phyloP scores from a whole-genome alignment of 2,797 vertebrate genomes.

The Zonotrichia albicollis region DNA sequence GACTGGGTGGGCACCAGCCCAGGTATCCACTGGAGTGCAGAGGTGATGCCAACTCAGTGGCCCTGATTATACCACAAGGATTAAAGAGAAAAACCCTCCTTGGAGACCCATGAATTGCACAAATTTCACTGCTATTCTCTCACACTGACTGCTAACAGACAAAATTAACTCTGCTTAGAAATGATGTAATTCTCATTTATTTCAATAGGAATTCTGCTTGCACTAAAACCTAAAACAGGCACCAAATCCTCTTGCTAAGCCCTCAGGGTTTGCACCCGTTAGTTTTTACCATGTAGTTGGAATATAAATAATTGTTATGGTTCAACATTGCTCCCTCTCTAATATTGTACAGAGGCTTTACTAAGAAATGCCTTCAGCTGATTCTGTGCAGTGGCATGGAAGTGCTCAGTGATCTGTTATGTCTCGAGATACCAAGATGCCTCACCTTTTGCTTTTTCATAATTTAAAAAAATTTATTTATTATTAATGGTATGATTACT shows the following conservation, averaged over 20 bases:
- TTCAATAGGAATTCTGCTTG: not conserved
- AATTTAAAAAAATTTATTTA: not conserved
- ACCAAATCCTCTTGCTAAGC: not conserved
- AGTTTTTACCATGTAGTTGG: not conserved
- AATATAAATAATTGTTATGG: not conserved
- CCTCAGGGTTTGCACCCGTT: not conserved
- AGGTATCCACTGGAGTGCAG: not conserved
- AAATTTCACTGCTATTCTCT: not conserved
- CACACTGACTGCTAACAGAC: not conserved
- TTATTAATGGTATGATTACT: not conserved
- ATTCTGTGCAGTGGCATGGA: not conserved
- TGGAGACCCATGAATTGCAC: not conserved
- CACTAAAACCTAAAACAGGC: not conserved
- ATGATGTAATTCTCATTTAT: not conserved
- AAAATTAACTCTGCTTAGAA: not conserved
- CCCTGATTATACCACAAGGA: not conserved
- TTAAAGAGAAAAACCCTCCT: not conserved
- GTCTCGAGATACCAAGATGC: not conserved
- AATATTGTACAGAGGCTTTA: not conserved
- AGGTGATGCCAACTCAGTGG: not conserved
- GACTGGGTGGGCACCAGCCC: not conserved
- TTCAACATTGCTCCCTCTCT: not conserved
- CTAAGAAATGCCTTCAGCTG: not conserved
- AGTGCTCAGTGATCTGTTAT: constrained; percentile 5
- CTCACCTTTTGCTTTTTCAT: not conserved